Evolutionary conservation across 2,888 invertebrate genomes (phyloP).

Genomic region (Scelioninae gen. 1): DNA sequence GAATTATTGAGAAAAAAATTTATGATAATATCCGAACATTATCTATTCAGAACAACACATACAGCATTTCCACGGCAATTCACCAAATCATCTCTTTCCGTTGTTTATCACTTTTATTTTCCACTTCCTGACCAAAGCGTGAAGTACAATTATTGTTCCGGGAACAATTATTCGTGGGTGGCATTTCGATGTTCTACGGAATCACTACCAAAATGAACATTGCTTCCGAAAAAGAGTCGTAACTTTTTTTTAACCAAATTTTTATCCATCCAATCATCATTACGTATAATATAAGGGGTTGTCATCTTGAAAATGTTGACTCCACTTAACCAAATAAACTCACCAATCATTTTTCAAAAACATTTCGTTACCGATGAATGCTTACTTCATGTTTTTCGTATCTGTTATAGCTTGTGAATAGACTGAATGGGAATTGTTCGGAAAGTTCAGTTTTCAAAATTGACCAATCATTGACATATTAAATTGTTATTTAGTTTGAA

Average conservation of each 20-base stretch:
- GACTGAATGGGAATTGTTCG: neutral
- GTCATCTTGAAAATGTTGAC: slow-evolving; percentile 25
- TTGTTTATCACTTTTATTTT: slow-evolving; percentile 65
- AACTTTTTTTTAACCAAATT: slow-evolving; percentile 52
- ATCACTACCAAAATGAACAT: slow-evolving; percentile 32
- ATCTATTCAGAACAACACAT: slow-evolving; percentile 46
- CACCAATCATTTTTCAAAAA: slow-evolving; percentile 22
- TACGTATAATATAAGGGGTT: slow-evolving; percentile 25
- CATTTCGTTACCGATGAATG: neutral
- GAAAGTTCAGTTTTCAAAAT: neutral
- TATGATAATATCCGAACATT: slow-evolving; percentile 57
- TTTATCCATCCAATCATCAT: slow-evolving; percentile 55
- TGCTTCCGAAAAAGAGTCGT: slow-evolving; percentile 57
- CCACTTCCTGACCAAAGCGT: slow-evolving; percentile 62
- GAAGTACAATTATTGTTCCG: slow-evolving; percentile 54
- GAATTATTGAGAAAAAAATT: slow-evolving; percentile 44
- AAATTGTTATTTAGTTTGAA: neutral
- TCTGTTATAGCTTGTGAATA: neutral
- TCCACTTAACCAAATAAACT: slow-evolving; percentile 8
- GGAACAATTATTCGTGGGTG: slow-evolving; percentile 59
- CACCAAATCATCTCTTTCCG: slow-evolving; percentile 60
- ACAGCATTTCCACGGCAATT: slow-evolving; percentile 42
- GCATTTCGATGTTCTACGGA: slow-evolving; percentile 35
- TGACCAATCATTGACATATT: neutral
- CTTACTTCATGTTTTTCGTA: neutral